phyloP scores from a whole-genome alignment of 2,797 vertebrate species.

The Poeciliopsis paucimaculata region DNA sequence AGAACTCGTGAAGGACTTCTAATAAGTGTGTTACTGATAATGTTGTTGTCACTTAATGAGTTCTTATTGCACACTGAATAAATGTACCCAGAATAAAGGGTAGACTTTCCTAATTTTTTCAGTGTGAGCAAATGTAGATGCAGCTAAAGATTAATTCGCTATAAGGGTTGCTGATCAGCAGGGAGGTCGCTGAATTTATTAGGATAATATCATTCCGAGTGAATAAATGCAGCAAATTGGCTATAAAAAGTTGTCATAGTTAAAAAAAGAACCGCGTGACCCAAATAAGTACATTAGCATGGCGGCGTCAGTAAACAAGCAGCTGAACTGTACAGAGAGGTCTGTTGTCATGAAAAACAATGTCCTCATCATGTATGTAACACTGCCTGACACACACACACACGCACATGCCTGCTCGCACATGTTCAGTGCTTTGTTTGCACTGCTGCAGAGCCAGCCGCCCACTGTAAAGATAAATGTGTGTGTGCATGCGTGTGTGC shows the following conservation, averaged over 20 bases:
- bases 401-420: constrained; percentile 11
- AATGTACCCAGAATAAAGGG: background rate
- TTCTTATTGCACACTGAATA: background rate
- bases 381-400: constrained; percentile 19
- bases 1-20: background rate
- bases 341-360: constrained; percentile 58
- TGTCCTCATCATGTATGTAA: constrained; percentile 50
- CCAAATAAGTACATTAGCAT: constrained; percentile 69
- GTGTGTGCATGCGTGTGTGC: constrained; percentile 17
- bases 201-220: constrained; percentile 58
- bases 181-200: constrained; percentile 33
- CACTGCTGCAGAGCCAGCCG: constrained; percentile 39
- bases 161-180: background rate
- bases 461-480: constrained; percentile 51
- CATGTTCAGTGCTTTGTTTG: constrained; percentile 45
- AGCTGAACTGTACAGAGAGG: constrained; percentile 49
- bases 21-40: background rate
- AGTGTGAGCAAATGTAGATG: background rate
- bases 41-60: background rate
- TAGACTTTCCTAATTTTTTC: background rate
- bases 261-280: constrained; percentile 64
- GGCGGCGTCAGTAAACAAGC: constrained; percentile 61
- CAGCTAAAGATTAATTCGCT: background rate
- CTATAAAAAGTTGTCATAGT: constrained; percentile 46
- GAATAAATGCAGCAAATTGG: constrained; percentile 53